These are phyloP conservation scores for Misgurnus mizolepis DNA, from an alignment of 2,113 vertebrate species.

Conservation along the genomic window DNA sequence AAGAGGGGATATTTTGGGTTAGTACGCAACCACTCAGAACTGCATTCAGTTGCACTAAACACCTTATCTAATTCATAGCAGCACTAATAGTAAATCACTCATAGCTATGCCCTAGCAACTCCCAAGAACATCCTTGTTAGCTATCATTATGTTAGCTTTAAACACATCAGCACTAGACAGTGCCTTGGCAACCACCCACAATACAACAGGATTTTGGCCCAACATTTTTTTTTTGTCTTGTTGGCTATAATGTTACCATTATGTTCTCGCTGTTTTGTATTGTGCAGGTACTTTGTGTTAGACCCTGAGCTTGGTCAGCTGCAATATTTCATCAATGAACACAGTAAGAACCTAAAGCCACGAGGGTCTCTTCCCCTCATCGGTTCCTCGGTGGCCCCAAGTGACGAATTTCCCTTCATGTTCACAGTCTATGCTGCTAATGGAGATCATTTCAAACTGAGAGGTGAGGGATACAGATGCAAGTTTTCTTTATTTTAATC, in stretches of 20 bases:
- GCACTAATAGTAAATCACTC: background rate
- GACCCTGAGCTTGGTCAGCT: slow-evolving; percentile 85
- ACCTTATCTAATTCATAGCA: background rate
- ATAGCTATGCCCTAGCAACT: too few species aligned
- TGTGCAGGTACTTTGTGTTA: slow-evolving; percentile 80
- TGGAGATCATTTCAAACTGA: slow-evolving; percentile 87
- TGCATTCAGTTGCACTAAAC: too few species aligned
- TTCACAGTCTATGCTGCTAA: slow-evolving; percentile 82
- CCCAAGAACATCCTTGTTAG: background rate
- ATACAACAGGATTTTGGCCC: background rate
- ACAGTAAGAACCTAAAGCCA: slow-evolving; percentile 83
- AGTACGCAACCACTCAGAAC: too few species aligned
- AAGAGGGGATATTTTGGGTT: too few species aligned
- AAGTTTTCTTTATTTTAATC: background rate
- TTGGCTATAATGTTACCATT: background rate
- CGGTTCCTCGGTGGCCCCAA: slow-evolving; percentile 82
- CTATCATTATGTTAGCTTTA: too few species aligned
- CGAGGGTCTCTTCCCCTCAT: slow-evolving; percentile 83
- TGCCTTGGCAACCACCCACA: background rate
- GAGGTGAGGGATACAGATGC: slow-evolving; percentile 73
- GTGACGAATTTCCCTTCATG: slow-evolving; percentile 87
- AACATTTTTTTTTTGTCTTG: too few species aligned
- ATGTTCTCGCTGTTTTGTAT: slow-evolving; percentile 12
- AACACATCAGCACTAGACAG: background rate
- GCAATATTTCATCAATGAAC: slow-evolving; percentile 88